A percentile compares a stretch with the other conserved stretches of the same genome.
phyloP scores from a whole-genome alignment of 2,888 invertebrate species.

The Autographa pulchrina region DNA sequence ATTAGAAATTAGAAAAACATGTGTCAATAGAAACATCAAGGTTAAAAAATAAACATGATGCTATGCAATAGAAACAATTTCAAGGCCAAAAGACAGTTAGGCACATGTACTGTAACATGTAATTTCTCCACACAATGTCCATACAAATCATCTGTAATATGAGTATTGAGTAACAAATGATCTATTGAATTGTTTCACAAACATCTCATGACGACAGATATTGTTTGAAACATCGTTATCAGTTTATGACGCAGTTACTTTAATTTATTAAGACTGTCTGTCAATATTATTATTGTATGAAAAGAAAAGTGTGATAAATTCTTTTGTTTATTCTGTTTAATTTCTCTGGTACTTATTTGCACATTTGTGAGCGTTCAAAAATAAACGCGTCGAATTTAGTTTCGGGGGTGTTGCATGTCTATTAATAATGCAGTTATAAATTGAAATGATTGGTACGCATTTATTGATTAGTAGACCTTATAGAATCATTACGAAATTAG shows the following conservation, averaged over 20 bases:
- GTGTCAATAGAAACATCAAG: neutral
- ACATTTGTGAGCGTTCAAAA: neutral
- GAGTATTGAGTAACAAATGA: slow-evolving; percentile 11
- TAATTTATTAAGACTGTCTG: neutral
- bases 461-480: too few relatives aligned
- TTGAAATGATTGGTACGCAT: too few relatives aligned
- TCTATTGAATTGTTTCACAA: slow-evolving; percentile 29
- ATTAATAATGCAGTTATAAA: too few relatives aligned
- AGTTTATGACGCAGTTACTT: slow-evolving; percentile 24
- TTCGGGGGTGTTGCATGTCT: too few relatives aligned
- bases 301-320: neutral
- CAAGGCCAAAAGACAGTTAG: neutral
- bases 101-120: slow-evolving; percentile 1
- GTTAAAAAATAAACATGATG: neutral
- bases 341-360: too few relatives aligned
- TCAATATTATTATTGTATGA: neutral
- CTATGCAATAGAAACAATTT: neutral
- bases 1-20: neutral
- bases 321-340: neutral
- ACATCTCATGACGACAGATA: slow-evolving; percentile 36
- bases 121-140: slow-evolving; percentile 13
- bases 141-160: slow-evolving; percentile 11
- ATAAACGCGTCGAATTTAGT: neutral
- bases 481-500: too few relatives aligned
- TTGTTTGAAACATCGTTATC: slow-evolving; percentile 31